phyloP scores from a whole-genome alignment of 1,140 invertebrate genomes.

The Musca vetustissima region DNA sequence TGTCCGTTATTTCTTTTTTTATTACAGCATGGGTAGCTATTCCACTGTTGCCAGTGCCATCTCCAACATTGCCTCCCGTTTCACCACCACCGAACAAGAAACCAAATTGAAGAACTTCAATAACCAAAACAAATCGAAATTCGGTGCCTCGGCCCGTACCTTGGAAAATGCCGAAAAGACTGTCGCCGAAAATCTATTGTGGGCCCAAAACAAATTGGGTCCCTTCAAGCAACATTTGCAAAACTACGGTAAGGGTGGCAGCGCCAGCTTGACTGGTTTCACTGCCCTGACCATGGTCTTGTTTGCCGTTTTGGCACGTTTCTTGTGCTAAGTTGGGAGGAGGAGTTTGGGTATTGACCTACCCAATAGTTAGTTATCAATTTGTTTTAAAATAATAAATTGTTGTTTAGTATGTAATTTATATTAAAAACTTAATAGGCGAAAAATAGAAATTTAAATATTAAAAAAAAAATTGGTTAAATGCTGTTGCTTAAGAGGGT shows the following conservation, averaged over 20 bases:
- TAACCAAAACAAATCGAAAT: constrained; percentile 29
- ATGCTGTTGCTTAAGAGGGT: too few species aligned
- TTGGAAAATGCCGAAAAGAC: constrained; percentile 34
- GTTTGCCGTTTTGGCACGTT: constrained; percentile 34
- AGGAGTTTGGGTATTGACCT: too few species aligned
- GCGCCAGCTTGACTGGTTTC: constrained; percentile 36
- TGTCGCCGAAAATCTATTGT: constrained; percentile 38
- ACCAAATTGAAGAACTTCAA: constrained; percentile 41
- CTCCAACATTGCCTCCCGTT: constrained; percentile 55
- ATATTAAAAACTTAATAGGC: too few species aligned
- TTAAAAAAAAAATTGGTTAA: too few species aligned
- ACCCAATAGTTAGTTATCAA: too few species aligned
- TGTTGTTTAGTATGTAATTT: too few species aligned
- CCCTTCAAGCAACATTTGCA: constrained; percentile 39
- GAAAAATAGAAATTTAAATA: too few species aligned
- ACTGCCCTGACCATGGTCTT: constrained; percentile 41
- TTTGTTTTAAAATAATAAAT: too few species aligned
- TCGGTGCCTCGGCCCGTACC: constrained; percentile 38
- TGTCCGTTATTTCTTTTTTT: constrained; percentile 26
- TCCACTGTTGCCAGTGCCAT: constrained; percentile 53
- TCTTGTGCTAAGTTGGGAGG: constrained; percentile 33
- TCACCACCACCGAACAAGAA: constrained; percentile 56
- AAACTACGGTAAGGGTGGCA: constrained; percentile 35
- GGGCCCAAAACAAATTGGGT: constrained; percentile 35
- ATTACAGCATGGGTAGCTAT: constrained; percentile 49